Percentiles rank a stretch among this genome's conserved stretches.
Conservation (phyloP, 2,113 vertebrate species). For the Ondatra zibethicus region DNA sequence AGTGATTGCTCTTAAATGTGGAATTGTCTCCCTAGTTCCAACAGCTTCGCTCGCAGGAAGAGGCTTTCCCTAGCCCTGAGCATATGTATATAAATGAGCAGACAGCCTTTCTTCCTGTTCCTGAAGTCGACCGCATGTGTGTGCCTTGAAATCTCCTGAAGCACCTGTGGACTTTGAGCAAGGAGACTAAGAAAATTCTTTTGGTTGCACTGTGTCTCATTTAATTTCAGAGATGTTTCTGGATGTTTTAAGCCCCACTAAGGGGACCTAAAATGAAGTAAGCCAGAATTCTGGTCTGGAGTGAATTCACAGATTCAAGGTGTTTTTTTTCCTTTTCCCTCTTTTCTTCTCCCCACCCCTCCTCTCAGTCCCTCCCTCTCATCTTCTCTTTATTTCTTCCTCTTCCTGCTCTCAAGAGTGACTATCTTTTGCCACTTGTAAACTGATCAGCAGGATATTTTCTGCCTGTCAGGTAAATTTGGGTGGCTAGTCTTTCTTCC, state of each 20-base stretch:
- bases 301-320: not conserved
- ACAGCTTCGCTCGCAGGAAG: not conserved
- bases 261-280: not conserved
- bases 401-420: no score
- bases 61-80: not conserved
- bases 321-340: not conserved
- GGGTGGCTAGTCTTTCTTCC: not conserved
- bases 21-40: not conserved
- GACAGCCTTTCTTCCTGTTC: not conserved
- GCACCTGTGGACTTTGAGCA: not conserved
- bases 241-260: not conserved
- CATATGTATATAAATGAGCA: not conserved
- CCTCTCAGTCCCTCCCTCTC: no score
- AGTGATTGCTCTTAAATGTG: not conserved
- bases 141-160: slow-evolving; percentile 4
- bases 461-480: slow-evolving; percentile 41
- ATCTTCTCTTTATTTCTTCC: not conserved
- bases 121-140: not conserved
- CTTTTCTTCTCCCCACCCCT: no score
- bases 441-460: not conserved
- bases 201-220: not conserved
- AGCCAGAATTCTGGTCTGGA: not conserved
- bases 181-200: not conserved
- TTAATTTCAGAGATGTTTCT: not conserved
- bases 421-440: not conserved